Conservation (phyloP, 2,113 vertebrate species). For the Strix aluco region DNA sequence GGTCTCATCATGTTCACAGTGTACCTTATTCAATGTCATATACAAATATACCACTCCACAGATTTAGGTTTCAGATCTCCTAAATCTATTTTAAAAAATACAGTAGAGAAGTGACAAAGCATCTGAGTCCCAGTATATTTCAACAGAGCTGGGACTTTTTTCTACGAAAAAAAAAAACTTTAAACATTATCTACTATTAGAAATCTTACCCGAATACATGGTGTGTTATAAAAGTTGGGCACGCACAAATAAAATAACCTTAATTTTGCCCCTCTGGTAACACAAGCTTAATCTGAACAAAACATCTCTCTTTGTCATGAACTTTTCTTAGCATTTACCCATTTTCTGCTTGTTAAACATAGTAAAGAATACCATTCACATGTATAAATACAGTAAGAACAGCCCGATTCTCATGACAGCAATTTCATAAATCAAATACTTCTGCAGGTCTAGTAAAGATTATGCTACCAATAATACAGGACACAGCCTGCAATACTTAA, state of each 20-base stretch:
- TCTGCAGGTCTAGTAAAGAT: neutral
- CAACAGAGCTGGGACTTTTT: neutral
- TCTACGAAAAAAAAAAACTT: neutral
- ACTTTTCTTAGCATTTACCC: neutral
- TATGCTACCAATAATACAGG: neutral
- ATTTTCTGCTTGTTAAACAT: neutral
- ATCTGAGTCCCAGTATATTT: neutral
- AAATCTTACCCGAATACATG: neutral
- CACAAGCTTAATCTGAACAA: neutral
- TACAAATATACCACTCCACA: neutral
- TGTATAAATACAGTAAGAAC: neutral
- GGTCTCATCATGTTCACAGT: neutral
- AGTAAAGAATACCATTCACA: neutral
- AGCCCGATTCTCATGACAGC: neutral
- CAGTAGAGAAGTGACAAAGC: neutral
- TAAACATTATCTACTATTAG: neutral
- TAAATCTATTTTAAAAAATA: neutral
- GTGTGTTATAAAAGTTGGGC: neutral
- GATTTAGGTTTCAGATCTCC: neutral
- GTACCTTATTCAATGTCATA: neutral
- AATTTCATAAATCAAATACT: conserved; percentile 31
- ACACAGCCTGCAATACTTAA: neutral
- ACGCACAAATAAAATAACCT: neutral
- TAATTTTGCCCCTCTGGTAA: neutral
- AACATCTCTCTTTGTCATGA: neutral